Evolutionary conservation across 2,888 invertebrate genomes (phyloP).

Genomic region (Ophioninae sp.): DNA sequence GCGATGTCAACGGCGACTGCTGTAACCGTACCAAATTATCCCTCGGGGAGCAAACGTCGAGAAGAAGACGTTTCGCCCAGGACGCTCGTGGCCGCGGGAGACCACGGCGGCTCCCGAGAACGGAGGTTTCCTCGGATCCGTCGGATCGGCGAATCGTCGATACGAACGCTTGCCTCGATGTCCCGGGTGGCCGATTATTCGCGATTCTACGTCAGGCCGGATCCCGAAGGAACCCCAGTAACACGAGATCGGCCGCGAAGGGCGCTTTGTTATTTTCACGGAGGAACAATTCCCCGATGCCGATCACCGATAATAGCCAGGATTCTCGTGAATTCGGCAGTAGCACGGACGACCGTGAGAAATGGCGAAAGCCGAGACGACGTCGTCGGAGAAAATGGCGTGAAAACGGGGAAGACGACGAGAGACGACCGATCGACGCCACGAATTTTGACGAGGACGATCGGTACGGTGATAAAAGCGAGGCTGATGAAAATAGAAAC

Average conservation of each 20-base stretch:
- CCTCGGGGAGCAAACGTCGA: neutral
- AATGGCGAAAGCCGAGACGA: constrained; percentile 47
- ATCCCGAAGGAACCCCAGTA: neutral
- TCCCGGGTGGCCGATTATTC: constrained; percentile 51
- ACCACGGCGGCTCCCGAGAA: neutral
- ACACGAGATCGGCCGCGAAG: neutral
- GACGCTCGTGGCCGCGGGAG: neutral
- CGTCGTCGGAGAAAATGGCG: constrained; percentile 52
- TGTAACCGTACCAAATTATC: no score
- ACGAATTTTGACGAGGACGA: constrained; percentile 33
- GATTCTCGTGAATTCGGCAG: neutral
- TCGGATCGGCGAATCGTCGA: constrained; percentile 31
- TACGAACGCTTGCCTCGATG: constrained; percentile 54
- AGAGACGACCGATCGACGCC: neutral
- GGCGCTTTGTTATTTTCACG: constrained; percentile 10
- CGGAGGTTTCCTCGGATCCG: constrained; percentile 7
- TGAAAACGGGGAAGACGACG: constrained; percentile 20
- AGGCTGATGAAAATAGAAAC: constrained; percentile 31
- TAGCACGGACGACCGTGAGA: constrained; percentile 35
- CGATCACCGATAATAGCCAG: no score
- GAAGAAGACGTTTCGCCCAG: neutral
- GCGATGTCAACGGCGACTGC: neutral
- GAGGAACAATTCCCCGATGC: constrained; percentile 3
- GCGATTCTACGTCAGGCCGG: neutral
- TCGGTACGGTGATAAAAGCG: constrained; percentile 9